These are phyloP conservation scores for Nematolebias whitei DNA, from an alignment of 2,113 vertebrate genomes.

Conservation along the genomic window DNA sequence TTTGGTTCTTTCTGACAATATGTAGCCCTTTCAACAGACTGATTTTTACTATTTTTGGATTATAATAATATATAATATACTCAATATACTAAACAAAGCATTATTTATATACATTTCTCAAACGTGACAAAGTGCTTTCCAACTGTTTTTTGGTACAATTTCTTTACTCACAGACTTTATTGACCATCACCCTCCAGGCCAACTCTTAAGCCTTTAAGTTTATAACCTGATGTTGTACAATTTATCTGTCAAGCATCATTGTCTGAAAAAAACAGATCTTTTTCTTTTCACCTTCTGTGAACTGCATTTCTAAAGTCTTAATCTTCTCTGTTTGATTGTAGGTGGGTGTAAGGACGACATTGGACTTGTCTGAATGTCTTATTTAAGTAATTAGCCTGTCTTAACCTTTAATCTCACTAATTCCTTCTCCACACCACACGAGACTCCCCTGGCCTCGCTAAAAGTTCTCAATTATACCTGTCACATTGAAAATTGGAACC, in stretches of 20 bases:
- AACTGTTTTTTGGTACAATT: no score
- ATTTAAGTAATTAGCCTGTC: slow-evolving; percentile 72
- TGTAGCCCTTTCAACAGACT: no score
- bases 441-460: slow-evolving; percentile 50
- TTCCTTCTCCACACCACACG: slow-evolving; percentile 52
- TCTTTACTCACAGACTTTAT: background rate
- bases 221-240: background rate
- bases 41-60: no score
- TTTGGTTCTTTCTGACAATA: no score
- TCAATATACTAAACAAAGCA: no score
- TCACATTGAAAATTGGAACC: slow-evolving; percentile 55
- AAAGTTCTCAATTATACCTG: slow-evolving; percentile 66
- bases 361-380: slow-evolving; percentile 58
- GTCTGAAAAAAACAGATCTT: slow-evolving; percentile 14
- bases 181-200: background rate
- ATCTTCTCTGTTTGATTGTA: slow-evolving; percentile 25
- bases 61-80: no score
- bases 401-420: slow-evolving; percentile 72
- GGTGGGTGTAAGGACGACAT: slow-evolving; percentile 44
- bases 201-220: background rate
- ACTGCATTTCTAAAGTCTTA: slow-evolving; percentile 34
- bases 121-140: no score
- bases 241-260: slow-evolving; percentile 40
- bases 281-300: slow-evolving; percentile 28
- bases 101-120: no score